A percentile compares a stretch with the other conserved stretches of the same genome.
phyloP scores from a whole-genome alignment of 37 sponge, comb jelly and placozoan genomes.

The Bolinopsis microptera region DNA sequence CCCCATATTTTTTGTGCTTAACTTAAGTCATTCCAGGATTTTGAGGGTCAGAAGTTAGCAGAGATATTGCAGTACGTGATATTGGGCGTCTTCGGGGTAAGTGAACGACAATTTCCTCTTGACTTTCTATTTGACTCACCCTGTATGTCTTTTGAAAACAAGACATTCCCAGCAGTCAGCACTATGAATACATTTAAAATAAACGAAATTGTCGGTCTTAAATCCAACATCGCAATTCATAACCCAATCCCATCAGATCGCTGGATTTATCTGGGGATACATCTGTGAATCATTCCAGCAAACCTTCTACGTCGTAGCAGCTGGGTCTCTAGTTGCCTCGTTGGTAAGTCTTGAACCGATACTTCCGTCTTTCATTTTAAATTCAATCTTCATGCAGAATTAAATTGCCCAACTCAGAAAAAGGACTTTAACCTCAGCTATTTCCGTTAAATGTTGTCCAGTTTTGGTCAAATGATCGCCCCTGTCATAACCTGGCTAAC shows the following conservation, averaged over 20 bases:
- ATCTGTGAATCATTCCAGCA: constrained; percentile 85
- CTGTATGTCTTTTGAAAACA: background rate
- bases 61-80: constrained; percentile 82
- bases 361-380: too few species aligned
- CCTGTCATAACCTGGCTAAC: too few species aligned
- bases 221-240: too few species aligned
- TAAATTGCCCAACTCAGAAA: too few species aligned
- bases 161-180: constrained; percentile 3
- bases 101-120: constrained; percentile 23
- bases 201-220: too few species aligned
- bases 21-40: constrained; percentile 75
- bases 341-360: constrained; percentile 21
- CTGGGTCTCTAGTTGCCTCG: background rate
- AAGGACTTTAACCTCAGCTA: too few species aligned
- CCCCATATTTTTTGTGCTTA: too few species aligned
- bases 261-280: constrained; percentile 96
- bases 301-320: constrained; percentile 69
- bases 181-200: too few species aligned
- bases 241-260: constrained; percentile 79
- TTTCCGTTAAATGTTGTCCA: too few species aligned
- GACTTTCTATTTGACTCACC: background rate
- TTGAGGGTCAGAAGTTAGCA: constrained; percentile 90
- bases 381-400: background rate
- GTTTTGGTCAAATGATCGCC: too few species aligned
- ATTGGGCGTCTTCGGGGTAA: constrained; percentile 83